Conservation (phyloP, 2,888 invertebrate species). For the Lasius platythorax region DNA sequence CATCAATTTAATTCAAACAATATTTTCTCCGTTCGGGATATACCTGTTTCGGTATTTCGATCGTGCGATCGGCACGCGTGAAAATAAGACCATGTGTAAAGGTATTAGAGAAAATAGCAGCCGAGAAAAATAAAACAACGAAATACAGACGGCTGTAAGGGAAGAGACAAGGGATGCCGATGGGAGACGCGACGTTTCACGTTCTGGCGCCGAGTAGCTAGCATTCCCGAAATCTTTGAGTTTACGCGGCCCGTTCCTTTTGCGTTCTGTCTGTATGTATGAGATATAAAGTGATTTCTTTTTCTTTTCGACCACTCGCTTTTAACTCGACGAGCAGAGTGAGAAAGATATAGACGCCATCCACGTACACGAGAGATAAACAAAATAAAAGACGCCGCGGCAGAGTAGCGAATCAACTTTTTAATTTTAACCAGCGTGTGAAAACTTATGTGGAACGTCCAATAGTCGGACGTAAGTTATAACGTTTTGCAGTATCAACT, state of each 20-base stretch:
- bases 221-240: slow-evolving; percentile 65
- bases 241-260: slow-evolving; percentile 54
- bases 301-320: slow-evolving; percentile 18
- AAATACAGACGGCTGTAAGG: neutral
- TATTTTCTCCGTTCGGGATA: slow-evolving; percentile 8
- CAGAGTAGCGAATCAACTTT: slow-evolving; percentile 10
- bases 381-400: neutral
- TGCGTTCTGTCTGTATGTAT: slow-evolving; percentile 16
- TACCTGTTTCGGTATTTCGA: slow-evolving; percentile 31
- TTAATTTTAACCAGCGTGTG: slow-evolving; percentile 10
- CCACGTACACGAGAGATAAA: neutral
- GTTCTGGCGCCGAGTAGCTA: slow-evolving; percentile 71
- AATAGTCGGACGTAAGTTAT: slow-evolving; percentile 23
- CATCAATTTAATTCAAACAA: neutral
- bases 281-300: slow-evolving; percentile 28
- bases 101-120: slow-evolving; percentile 53
- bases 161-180: slow-evolving; percentile 12
- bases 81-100: slow-evolving; percentile 57
- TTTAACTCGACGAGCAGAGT: slow-evolving; percentile 23
- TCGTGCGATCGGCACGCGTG: slow-evolving; percentile 41
- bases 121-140: slow-evolving; percentile 13
- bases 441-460: slow-evolving; percentile 7
- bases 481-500: slow-evolving; percentile 39
- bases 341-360: slow-evolving; percentile 32
- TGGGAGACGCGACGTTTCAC: slow-evolving; percentile 45